Evolutionary conservation across 2,888 invertebrate species (phyloP), one percentile per base, ranked within the genome.

Genomic region (Drosophila pseudotalamancana): DNA sequence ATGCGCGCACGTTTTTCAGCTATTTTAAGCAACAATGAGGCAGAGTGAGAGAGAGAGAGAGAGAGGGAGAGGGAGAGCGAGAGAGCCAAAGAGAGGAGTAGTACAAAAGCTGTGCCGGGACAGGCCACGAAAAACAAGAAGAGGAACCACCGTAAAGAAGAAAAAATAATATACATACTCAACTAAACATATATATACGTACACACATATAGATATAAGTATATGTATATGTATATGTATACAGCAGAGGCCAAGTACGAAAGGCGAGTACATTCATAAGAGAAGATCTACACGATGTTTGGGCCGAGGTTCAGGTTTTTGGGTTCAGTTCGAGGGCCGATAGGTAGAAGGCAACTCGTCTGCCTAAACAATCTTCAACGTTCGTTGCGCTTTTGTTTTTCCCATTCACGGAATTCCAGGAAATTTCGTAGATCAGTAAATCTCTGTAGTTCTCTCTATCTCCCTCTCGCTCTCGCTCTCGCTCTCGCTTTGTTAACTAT

Each of bases 401-500:
- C n/a, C 86, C 83, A 87, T 83, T 83, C 88, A 84, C 82, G 66
- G 70, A 87, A 77, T 86, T 86, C 86, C 66, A 42, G 83, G 86
- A 86, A 86, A 83, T 83, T 83, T 87, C 43, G 77, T 77, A 80
- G 86, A 88, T 86, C 86, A 82, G 74, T 87, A 85, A 86, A 86
- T 88, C 83, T 87, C 65, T 12, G 64, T 46, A 1, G 14, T n/a
- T 43, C 6, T 27, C 1, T 18, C 27, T 12, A 3, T 6, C 3
- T 6, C 18, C 2, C 18, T 16, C 14, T 18, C 16, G 11, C 8
- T 27, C 18, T 27, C 16, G 4, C 23, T 42, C 11, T 43, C 5
- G 16, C 1, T 25, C 18, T 9, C 9, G 9, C 9, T 27, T 27
- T 27, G 27, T 75, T 85, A 82, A 71, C 83, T 82, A 82, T 79